Base-by-base conservation (phyloP, 1,140 invertebrate genomes). In the Nixonia krombeini region DNA sequence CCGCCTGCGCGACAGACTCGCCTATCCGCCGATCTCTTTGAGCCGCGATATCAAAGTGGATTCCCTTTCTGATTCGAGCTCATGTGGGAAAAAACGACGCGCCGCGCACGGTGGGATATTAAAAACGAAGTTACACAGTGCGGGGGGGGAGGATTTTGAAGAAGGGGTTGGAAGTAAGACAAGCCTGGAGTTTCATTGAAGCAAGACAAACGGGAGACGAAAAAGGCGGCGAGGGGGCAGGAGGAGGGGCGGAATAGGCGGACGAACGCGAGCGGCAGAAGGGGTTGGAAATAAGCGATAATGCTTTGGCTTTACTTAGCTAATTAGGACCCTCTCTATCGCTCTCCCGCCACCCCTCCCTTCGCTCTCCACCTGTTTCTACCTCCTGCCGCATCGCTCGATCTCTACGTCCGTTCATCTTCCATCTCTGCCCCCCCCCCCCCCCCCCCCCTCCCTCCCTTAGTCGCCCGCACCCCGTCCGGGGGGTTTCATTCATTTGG, bases 241-340 rank as follows among this genome's bases (percentile, higher is more conserved):
- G n/a, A n/a, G n/a, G n/a, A n/a, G n/a, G n/a, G n/a, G n/a, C n/a
- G n/a, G n/a, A n/a, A n/a, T n/a, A n/a, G n/a, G n/a, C n/a, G n/a
- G n/a, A n/a, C n/a, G n/a, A n/a, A n/a, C n/a, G n/a, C n/a, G 10
- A 70, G 67, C 35, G 33, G 56, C 40, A 66, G 70, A 73, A 75
- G 67, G 73, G 78, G 73, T 78, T 78, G 76, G 76, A 84, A 82
- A 83, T 81, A 81, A 83, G 81, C 80, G 83, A 84, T 82, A 84
- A 83, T 80, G 75, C 79, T 70, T 70, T 63, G 71, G 81, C 83
- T 85, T 85, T 84, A 85, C 83, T 85, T 84, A 85, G 81, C 82
- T 85, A 85, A 85, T 85, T 83, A 84, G 78, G 64, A 52, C 69
- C 65, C 72, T 76, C 75, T 77, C 69, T 70, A 62, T 70, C 59